Evolutionary conservation across 2,113 vertebrate species (phyloP).

Genomic region (Apodemus speciosus): DNA sequence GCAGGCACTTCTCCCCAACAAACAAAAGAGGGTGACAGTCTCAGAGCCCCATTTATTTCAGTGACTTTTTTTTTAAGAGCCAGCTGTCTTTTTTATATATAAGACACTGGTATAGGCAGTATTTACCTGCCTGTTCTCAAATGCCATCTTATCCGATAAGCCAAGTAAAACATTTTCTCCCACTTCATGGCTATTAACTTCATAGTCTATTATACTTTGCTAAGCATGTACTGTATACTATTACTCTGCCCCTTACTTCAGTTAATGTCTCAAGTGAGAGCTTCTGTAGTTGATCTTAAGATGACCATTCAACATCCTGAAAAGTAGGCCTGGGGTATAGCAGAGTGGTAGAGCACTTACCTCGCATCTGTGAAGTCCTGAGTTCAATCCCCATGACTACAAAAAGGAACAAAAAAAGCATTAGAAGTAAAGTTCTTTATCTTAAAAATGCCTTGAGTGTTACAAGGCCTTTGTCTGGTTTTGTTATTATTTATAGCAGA

Average conservation of each 20-base stretch:
- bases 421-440: background rate
- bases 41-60: constrained; percentile 85
- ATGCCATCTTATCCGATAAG: constrained; percentile 41
- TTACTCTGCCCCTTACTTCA: background rate
- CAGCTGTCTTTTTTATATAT: constrained; percentile 84
- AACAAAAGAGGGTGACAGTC: constrained; percentile 87
- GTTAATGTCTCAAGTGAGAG: background rate
- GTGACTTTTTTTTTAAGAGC: constrained; percentile 74
- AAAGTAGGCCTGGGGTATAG: background rate
- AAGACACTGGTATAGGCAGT: constrained; percentile 71
- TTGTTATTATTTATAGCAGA: background rate
- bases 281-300: background rate
- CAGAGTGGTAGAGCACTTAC: background rate
- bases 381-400: background rate
- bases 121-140: constrained; percentile 70
- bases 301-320: constrained; percentile 10
- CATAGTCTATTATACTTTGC: background rate
- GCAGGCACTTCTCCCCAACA: constrained; percentile 84
- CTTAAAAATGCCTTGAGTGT: background rate
- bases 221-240: background rate
- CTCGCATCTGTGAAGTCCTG: background rate
- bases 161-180: constrained; percentile 19
- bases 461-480: background rate
- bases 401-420: background rate
- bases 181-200: background rate